Conservation (phyloP, 2,113 vertebrate genomes). For the Rhea pennata region DNA sequence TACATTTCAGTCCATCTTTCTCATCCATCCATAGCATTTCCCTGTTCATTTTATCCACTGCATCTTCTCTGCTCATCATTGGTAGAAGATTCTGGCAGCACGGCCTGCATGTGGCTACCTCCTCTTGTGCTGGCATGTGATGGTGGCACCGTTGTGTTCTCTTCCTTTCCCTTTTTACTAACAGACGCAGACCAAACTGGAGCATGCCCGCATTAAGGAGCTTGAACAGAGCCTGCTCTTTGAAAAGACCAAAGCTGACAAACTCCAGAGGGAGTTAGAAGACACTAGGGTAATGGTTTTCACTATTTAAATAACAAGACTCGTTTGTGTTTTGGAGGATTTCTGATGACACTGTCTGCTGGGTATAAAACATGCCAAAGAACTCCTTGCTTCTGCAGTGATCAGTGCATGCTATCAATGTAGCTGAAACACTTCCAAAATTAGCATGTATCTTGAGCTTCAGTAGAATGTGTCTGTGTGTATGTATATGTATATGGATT, state of each 20-base stretch:
- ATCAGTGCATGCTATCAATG: neutral
- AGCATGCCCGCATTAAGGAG: conserved; percentile 99
- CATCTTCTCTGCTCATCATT: conserved; percentile 71
- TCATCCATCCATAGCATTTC: conserved; percentile 46
- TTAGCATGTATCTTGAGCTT: neutral
- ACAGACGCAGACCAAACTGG: conserved; percentile 99
- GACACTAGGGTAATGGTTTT: conserved; percentile 99
- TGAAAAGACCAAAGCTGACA: conserved; percentile 99
- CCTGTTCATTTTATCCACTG: conserved; percentile 46
- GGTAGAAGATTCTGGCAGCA: conserved; percentile 80
- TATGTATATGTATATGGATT: neutral
- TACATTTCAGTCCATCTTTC: conserved; percentile 51
- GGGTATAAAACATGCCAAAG: neutral
- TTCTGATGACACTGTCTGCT: neutral
- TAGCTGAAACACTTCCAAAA: neutral
- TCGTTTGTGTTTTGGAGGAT: conserved; percentile 55
- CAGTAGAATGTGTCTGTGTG: neutral
- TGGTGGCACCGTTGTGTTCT: conserved; percentile 99
- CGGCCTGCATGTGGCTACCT: conserved; percentile 86
- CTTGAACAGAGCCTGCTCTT: conserved; percentile 99
- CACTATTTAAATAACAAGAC: conserved; percentile 79
- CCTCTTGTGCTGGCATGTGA: conserved; percentile 97
- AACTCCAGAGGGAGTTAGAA: conserved; percentile 99
- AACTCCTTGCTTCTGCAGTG: neutral
- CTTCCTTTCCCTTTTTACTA: conserved; percentile 99